phyloP scores from a whole-genome alignment of 2,888 invertebrate species.

The Apodemia duryi region DNA sequence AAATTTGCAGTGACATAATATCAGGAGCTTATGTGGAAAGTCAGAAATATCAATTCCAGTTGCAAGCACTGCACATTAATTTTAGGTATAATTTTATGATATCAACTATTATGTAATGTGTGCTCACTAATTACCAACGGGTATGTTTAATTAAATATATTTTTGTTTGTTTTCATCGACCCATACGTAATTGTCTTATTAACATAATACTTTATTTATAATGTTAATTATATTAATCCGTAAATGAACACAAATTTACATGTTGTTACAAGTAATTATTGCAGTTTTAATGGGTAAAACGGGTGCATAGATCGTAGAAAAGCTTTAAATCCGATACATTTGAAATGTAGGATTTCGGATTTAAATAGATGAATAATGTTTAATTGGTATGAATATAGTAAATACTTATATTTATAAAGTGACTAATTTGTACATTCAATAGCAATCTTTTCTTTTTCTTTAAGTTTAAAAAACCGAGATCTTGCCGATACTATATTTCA shows the following conservation, averaged over 20 bases:
- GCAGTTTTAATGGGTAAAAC: background rate
- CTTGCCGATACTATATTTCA: too few species aligned
- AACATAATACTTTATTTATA: constrained; percentile 13
- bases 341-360: too few species aligned
- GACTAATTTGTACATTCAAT: too few species aligned
- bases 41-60: constrained; percentile 17
- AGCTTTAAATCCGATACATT: too few species aligned
- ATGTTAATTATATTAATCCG: constrained; percentile 16
- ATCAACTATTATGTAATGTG: constrained; percentile 30
- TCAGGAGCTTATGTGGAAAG: background rate
- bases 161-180: constrained; percentile 32
- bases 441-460: too few species aligned
- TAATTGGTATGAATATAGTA: too few species aligned
- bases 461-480: too few species aligned
- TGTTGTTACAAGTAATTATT: constrained; percentile 10
- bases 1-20: background rate
- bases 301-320: background rate
- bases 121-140: constrained; percentile 32
- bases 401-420: too few species aligned
- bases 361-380: too few species aligned
- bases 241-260: constrained; percentile 21
- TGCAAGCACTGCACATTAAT: constrained; percentile 21
- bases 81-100: constrained; percentile 27
- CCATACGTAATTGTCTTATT: constrained; percentile 24
- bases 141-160: constrained; percentile 35